Evolutionary conservation across 2,113 vertebrate species (phyloP).

Genomic region (Mormyrus iriodes): DNA sequence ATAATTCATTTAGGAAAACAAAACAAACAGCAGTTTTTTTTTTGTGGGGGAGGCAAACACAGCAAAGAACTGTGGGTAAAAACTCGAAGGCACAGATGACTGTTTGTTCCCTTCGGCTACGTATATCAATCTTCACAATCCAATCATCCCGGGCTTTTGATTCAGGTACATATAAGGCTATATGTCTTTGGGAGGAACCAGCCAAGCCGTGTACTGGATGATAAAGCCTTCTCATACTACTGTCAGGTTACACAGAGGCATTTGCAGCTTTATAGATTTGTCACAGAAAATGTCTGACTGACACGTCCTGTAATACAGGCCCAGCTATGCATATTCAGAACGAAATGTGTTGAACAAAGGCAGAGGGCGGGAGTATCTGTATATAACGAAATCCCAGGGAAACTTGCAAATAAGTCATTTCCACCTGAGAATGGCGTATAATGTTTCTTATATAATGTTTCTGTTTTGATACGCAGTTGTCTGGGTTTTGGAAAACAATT

Average conservation of each 20-base stretch:
- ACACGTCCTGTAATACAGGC: neutral
- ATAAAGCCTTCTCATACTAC: conserved; percentile 13
- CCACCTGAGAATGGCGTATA: neutral
- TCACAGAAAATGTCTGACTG: conserved; percentile 16
- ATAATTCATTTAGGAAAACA: neutral
- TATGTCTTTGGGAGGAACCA: neutral
- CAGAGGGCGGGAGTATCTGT: neutral
- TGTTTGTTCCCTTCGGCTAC: conserved; percentile 16
- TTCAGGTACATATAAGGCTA: neutral
- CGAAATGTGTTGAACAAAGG: neutral
- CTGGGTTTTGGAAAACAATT: neutral
- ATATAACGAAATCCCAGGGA: neutral
- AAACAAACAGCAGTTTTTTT: neutral
- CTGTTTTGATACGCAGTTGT: neutral
- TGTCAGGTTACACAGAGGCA: conserved; percentile 12
- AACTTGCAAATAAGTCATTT: conserved; percentile 12
- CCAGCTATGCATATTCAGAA: conserved; percentile 16
- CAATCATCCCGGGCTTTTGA: conserved; percentile 3
- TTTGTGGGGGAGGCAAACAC: neutral
- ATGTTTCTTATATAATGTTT: conserved; percentile 1
- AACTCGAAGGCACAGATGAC: neutral
- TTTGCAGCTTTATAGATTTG: conserved; percentile 20
- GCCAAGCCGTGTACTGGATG: neutral
- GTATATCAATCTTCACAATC: conserved; percentile 12
- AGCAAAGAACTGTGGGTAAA: neutral